Conservation (phyloP, 2,888 invertebrate genomes). For the Oeneis ivallda region DNA sequence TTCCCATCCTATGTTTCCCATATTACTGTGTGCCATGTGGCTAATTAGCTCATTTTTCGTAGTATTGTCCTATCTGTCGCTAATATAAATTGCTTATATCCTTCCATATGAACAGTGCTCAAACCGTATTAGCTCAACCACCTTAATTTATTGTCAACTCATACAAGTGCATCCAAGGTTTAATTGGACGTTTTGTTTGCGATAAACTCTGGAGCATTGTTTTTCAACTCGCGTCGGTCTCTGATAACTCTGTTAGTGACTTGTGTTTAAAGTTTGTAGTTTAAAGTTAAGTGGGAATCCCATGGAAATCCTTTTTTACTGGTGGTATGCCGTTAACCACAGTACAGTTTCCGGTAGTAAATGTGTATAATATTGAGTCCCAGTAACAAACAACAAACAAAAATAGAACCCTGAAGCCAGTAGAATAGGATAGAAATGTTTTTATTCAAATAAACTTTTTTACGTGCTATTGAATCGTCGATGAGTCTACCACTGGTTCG, state of each 20-base stretch:
- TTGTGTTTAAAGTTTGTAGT: slow-evolving; percentile 4
- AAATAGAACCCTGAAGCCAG: too few species aligned
- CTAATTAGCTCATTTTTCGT: neutral
- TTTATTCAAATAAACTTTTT: too few species aligned
- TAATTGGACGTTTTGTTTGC: slow-evolving; percentile 45
- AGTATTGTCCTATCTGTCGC: neutral
- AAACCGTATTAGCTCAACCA: slow-evolving; percentile 45
- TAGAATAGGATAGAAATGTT: too few species aligned
- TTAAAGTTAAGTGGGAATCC: neutral
- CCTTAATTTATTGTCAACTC: slow-evolving; percentile 46
- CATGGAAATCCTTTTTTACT: too few species aligned
- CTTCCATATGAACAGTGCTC: slow-evolving; percentile 33
- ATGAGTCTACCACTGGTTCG: too few species aligned
- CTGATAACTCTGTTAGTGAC: slow-evolving; percentile 17
- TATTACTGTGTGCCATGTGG: neutral
- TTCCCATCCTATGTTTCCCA: neutral
- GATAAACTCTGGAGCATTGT: slow-evolving; percentile 26
- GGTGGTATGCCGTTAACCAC: too few species aligned
- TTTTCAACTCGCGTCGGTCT: slow-evolving; percentile 16
- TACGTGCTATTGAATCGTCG: too few species aligned
- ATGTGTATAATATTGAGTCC: too few species aligned
- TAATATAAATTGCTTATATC: slow-evolving; percentile 17
- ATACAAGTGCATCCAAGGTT: slow-evolving; percentile 40
- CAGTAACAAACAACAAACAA: too few species aligned
- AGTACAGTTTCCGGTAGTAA: too few species aligned